Evolutionary conservation across 2,888 invertebrate genomes (phyloP), one percentile per base, ranked within the genome.

Genomic region (Bellardia pandia): DNA sequence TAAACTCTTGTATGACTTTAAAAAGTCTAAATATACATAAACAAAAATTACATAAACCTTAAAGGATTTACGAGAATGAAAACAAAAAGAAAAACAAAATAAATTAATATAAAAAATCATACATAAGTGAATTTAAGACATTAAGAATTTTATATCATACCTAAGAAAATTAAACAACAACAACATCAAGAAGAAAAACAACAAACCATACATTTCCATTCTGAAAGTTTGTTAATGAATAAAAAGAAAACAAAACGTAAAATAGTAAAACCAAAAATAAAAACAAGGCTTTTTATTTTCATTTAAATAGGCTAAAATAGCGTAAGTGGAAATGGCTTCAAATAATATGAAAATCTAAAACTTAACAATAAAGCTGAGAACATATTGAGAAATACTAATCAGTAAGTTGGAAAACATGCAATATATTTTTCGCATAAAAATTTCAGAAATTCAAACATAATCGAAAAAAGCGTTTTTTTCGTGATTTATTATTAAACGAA

Each of bases 71-170:
- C 45, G 66, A 77, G 23, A 68, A 4, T 6, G 37, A 37, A 37
- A 37, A 37, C n/a, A n/a, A n/a, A 58, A 48, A 68, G 33, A 45
- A 72, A 68, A 66, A 64, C 13, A 48, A 56, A 48, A 53, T 14
- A 51, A 68, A 58, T 56, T 30, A 71, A n/a, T 76, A 66, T 45
- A 75, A 42, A 40, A 68, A 66, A 68, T 23, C 69, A 86, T 77
- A 85, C 64, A 75, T 81, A 85, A 77, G 84, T 77, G 79, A 86
- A 86, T 80, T 86, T 83, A 86, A 86, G 72, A 72, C 80, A 81
- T 81, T 84, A 84, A 87, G 74, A 87, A 87, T 87, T 87, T 87
- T 87, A 81, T 87, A 87, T 87, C 87, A 85, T 81, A 81, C 45
- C 64, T 81, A 78, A 81, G 62, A 81, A 79, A 74, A 75, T 76